phyloP scores from a whole-genome alignment of 2,113 vertebrate genomes.

The Terrapene triunguis region DNA sequence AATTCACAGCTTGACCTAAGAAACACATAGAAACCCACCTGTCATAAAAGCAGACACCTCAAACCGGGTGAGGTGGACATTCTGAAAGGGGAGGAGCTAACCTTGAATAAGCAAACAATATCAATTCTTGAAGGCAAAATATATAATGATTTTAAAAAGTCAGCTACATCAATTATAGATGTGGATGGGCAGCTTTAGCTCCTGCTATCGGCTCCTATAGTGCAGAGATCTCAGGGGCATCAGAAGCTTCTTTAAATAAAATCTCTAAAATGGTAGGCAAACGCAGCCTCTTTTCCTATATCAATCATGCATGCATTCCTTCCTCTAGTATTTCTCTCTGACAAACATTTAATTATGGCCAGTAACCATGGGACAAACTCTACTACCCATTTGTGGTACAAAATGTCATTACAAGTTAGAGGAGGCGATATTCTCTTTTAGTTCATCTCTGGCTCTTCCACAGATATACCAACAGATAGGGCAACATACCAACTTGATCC shows the following conservation, averaged over 20 bases:
- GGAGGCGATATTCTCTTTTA: no score
- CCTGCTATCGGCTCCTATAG: neutral
- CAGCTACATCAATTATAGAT: neutral
- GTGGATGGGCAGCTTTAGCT: neutral
- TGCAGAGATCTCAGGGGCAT: neutral
- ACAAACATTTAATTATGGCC: neutral
- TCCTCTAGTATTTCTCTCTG: neutral
- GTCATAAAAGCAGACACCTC: fast-evolving
- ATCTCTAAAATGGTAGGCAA: neutral
- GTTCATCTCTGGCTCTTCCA: neutral
- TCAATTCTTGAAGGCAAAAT: neutral
- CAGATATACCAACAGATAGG: neutral
- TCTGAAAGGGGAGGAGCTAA: neutral
- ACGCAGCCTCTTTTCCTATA: neutral
- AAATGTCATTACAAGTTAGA: neutral
- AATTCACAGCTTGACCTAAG: neutral
- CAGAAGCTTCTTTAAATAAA: neutral
- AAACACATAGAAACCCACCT: neutral
- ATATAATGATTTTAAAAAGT: neutral
- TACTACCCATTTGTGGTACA: fast-evolving
- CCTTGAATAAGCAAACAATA: neutral
- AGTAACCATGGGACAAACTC: neutral
- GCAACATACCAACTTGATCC: neutral
- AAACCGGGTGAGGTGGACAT: neutral
- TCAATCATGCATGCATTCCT: neutral